Percentiles rank a stretch among this genome's conserved stretches.
These are phyloP conservation scores for Caenorhabditis wallacei DNA, from an alignment of 2,888 invertebrate genomes.

Conservation along the genomic window DNA sequence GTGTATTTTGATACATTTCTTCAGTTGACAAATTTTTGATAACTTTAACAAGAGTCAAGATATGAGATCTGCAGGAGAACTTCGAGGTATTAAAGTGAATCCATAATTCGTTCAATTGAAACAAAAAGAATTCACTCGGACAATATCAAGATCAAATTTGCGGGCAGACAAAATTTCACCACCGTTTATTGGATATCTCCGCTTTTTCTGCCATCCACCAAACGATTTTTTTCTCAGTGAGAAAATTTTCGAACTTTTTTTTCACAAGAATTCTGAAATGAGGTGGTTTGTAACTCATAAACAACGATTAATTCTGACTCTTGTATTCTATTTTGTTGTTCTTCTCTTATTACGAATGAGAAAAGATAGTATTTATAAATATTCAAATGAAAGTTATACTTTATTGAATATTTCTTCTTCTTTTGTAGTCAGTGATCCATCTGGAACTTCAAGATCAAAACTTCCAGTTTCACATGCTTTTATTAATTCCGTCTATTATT, in stretches of 20 bases:
- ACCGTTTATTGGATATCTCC: neutral
- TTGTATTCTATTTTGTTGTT: slow-evolving; percentile 10
- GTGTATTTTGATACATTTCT: no score
- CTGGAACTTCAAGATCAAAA: neutral
- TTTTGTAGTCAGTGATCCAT: neutral
- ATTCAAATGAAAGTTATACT: neutral
- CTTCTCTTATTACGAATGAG: neutral
- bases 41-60: no score
- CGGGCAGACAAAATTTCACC: slow-evolving; percentile 7
- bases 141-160: slow-evolving; percentile 6
- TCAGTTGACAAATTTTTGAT: no score
- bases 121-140: neutral
- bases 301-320: neutral
- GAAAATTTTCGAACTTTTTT: neutral
- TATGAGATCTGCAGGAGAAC: no score
- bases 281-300: slow-evolving; percentile 11
- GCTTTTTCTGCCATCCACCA: neutral
- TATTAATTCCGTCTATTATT: slow-evolving; percentile 37
- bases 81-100: neutral
- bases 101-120: neutral
- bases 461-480: slow-evolving; percentile 30
- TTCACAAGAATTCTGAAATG: neutral
- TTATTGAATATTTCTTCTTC: neutral
- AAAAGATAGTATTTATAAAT: neutral
- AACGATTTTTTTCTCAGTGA: neutral